Conservation (phyloP, 1,140 invertebrate genomes). For the Procambarus virginalis region DNA sequence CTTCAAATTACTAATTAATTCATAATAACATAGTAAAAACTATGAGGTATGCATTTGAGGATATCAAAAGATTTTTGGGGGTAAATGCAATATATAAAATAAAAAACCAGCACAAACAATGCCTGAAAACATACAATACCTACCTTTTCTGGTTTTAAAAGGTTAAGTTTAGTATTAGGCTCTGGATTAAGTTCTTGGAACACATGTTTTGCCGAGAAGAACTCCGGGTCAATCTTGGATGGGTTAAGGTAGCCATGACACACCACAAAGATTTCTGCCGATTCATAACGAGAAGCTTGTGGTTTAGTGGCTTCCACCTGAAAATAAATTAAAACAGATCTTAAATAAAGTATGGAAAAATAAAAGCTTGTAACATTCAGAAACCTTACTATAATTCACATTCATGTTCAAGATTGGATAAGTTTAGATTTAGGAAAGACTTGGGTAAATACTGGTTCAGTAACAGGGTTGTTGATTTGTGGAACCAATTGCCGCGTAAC, state of each 20-base stretch:
- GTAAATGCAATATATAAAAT: background rate
- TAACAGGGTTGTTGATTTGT: too few relatives aligned
- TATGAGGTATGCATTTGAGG: too few relatives aligned
- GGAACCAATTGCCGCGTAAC: too few relatives aligned
- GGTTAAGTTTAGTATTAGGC: slow-evolving; percentile 78
- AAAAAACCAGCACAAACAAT: background rate
- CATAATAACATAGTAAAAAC: too few relatives aligned
- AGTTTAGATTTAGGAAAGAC: too few relatives aligned
- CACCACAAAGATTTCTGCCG: slow-evolving; percentile 99
- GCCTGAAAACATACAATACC: background rate
- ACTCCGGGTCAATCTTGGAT: slow-evolving; percentile 93
- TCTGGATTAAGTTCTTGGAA: slow-evolving; percentile 94
- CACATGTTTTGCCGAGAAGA: slow-evolving; percentile 95
- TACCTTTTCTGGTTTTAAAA: slow-evolving; percentile 70
- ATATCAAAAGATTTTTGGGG: background rate
- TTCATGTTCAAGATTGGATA: too few relatives aligned
- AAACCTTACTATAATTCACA: too few relatives aligned
- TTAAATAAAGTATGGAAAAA: too few relatives aligned
- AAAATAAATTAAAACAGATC: background rate
- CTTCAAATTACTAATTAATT: too few relatives aligned
- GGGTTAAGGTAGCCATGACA: slow-evolving; percentile 96
- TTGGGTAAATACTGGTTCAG: too few relatives aligned
- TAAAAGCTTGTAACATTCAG: too few relatives aligned
- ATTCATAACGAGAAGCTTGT: slow-evolving; percentile 97
- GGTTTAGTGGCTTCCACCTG: slow-evolving; percentile 97